A percentile compares a stretch with the other conserved stretches of the same genome.
These are phyloP conservation scores for Epinotia ramella DNA, from an alignment of 2,888 invertebrate genomes.

Conservation along the genomic window DNA sequence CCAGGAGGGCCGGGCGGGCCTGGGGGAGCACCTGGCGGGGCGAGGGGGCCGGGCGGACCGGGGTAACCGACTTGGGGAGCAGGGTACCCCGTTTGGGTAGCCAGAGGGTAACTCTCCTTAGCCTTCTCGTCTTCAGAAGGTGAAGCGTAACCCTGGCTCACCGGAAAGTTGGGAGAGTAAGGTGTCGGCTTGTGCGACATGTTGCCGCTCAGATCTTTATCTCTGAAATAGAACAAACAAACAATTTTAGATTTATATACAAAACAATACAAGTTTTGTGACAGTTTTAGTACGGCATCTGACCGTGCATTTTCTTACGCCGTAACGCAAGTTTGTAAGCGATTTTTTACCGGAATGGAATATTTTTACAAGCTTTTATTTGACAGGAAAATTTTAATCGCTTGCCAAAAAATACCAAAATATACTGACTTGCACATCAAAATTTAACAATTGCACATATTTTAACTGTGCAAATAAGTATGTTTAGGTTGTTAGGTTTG, in stretches of 20 bases:
- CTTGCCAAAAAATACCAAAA: no score
- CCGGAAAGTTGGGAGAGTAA: constrained; percentile 79
- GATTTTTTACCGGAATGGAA: no score
- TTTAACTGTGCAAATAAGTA: no score
- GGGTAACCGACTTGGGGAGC: constrained; percentile 54
- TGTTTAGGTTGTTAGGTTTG: no score
- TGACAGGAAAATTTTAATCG: no score
- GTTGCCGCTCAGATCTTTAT: constrained; percentile 45
- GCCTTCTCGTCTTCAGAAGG: constrained; percentile 66
- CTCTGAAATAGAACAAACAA: constrained; percentile 36
- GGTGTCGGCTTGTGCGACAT: constrained; percentile 79
- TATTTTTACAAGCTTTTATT: no score
- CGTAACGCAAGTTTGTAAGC: no score
- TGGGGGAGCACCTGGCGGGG: constrained; percentile 32
- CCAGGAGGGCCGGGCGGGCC: constrained; percentile 56
- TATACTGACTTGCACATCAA: no score
- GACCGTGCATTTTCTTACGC: not conserved
- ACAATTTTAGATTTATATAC: not conserved
- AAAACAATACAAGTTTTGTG: not conserved
- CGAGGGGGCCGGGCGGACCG: constrained; percentile 54
- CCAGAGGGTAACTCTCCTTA: constrained; percentile 66
- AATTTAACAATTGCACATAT: no score
- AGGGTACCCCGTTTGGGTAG: constrained; percentile 55
- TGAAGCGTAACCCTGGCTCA: constrained; percentile 73
- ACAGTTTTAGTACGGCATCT: not conserved